Percentiles rank a stretch among this genome's conserved stretches.
Conservation (phyloP, 2,888 invertebrate species). For the Caenorhabditis wallacei region DNA sequence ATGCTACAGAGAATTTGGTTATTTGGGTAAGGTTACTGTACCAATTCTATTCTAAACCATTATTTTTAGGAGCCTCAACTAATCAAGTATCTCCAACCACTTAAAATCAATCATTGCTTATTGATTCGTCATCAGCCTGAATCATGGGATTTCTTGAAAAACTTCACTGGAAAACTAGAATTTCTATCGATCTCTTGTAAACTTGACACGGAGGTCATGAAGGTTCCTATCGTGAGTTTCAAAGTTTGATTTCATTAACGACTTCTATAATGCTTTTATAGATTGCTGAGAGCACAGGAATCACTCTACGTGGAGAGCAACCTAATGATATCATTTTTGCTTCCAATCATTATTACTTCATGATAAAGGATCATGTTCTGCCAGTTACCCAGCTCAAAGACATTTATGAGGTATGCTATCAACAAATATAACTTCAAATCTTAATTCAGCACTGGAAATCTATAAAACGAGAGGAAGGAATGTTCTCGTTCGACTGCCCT, state of each 20-base stretch:
- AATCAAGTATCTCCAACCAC: background rate
- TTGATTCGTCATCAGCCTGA: background rate
- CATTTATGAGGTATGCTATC: background rate
- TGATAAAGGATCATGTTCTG: background rate
- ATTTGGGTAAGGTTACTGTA: background rate
- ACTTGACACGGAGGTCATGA: background rate
- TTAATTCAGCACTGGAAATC: conserved; percentile 8
- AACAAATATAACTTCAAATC: no score
- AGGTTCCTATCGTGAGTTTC: background rate
- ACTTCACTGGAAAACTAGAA: background rate
- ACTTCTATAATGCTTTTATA: background rate
- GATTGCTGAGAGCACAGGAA: background rate
- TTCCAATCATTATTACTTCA: background rate
- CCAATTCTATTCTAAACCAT: background rate
- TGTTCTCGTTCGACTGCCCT: background rate
- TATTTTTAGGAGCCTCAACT: background rate
- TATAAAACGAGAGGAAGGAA: background rate
- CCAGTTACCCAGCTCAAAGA: background rate
- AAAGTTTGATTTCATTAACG: background rate
- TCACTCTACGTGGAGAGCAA: background rate
- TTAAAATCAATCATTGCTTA: background rate
- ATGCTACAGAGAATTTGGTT: background rate
- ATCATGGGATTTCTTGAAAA: background rate
- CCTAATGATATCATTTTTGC: background rate
- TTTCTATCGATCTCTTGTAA: background rate